phyloP scores from a whole-genome alignment of 2,113 vertebrate genomes.

The Euleptes europaea region DNA sequence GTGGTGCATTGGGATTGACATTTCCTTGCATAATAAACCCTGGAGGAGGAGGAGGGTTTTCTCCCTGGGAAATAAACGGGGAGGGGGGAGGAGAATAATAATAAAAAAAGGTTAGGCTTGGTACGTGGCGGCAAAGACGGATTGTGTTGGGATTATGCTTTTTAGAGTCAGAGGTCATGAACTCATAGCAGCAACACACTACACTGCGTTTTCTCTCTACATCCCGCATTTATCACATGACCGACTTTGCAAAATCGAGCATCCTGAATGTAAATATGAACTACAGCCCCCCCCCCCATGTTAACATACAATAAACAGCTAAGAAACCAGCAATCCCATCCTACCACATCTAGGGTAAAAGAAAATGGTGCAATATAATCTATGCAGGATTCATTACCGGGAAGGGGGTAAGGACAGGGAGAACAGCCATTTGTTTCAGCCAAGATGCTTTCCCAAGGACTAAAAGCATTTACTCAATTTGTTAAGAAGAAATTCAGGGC shows the following conservation, averaged over 20 bases:
- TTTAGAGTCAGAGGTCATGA: neutral
- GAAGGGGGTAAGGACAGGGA: no score
- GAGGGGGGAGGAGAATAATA: slow-evolving; percentile 3
- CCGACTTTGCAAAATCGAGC: slow-evolving; percentile 8
- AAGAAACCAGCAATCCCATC: neutral
- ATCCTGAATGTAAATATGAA: slow-evolving; percentile 17
- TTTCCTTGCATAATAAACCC: slow-evolving; percentile 79
- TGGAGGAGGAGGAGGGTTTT: slow-evolving; percentile 77
- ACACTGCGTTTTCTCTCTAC: neutral
- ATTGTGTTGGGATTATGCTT: neutral
- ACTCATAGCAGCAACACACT: neutral
- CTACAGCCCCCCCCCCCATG: slow-evolving; percentile 21
- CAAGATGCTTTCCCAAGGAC: neutral
- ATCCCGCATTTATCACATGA: slow-evolving; percentile 7
- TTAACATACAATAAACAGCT: neutral
- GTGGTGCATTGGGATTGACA: slow-evolving; percentile 53
- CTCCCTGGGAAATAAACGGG: slow-evolving; percentile 74
- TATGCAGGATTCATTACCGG: neutral
- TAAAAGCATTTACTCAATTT: slow-evolving; percentile 19
- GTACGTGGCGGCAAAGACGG: neutral
- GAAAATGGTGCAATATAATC: neutral
- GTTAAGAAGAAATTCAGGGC: neutral
- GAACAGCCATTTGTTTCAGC: neutral
- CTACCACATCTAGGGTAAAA: neutral
- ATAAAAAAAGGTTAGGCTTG: slow-evolving; percentile 18